Conservation (phyloP, 1,140 invertebrate genomes). For the Chironomus tepperi region DNA sequence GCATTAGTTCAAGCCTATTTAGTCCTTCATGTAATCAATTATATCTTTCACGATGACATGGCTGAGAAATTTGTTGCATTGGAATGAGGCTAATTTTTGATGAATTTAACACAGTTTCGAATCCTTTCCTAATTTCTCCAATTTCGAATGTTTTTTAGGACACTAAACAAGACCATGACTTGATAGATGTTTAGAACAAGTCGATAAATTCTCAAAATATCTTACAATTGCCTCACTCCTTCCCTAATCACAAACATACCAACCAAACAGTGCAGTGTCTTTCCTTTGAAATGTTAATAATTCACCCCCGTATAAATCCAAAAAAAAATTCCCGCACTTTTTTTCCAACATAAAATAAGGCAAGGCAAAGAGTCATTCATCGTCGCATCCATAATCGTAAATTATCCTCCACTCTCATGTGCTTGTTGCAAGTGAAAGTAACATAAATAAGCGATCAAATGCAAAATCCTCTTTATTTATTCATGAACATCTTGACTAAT, state of each 20-base stretch:
- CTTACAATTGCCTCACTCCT: no score
- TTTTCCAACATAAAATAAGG: not conserved
- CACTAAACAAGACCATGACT: no score
- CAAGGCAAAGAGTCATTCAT: slow-evolving; percentile 11
- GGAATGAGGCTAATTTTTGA: no score
- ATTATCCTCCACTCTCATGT: not conserved
- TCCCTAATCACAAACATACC: no score
- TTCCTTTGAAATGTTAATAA: slow-evolving; percentile 19
- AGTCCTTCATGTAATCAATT: no score
- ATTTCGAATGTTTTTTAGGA: not conserved
- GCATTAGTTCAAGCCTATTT: no score
- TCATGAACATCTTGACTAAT: slow-evolving; percentile 17
- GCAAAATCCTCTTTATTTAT: slow-evolving; percentile 22
- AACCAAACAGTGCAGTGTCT: not conserved
- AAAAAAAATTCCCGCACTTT: not conserved
- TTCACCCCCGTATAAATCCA: not conserved
- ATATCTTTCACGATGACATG: no score
- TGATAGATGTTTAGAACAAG: no score
- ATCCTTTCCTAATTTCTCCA: no score
- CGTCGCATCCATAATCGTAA: slow-evolving; percentile 22
- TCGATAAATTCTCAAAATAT: no score
- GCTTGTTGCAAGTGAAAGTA: not conserved
- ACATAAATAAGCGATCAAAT: slow-evolving; percentile 23
- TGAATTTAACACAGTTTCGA: no score
- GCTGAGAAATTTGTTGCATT: no score